Base-by-base conservation (phyloP, 1,140 invertebrate species). In the Drosophila azteca region DNA sequence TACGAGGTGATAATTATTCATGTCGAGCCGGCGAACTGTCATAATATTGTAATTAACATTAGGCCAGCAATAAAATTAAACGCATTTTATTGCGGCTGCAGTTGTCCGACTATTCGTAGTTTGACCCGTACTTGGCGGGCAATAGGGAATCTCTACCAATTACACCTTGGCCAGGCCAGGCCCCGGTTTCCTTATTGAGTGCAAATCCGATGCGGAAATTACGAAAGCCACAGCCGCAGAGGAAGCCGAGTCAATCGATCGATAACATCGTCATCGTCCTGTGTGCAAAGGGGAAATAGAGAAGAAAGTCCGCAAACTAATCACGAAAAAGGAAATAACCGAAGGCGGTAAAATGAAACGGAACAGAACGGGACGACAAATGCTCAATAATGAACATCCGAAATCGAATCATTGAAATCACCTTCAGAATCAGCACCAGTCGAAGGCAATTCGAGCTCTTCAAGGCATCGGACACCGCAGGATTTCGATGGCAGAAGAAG, bases 1-100 rank as follows among this genome's bases (percentile, higher is more conserved):
- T 87, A 87, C 88, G 83, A 88, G 83, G 83, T 87, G 84, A 87
- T 87, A 87, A 88, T 87, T 87, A 87, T 88, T 88, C 83, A 87
- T 83, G 51, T 67, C 79, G 64, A 78, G 74, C 79, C 65, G 76
- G 78, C 67, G 63, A 77, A 83, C 83, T 87, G 84, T 87, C 84
- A 87, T 87, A 87, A 88, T 87, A 88, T 83, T 87, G 84, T 87
- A 87, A 87, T 87, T 89, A 87, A 77, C 83, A 76, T 87, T 87
- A 74, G 73, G 75, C 64, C 58, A 79, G 66, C 63, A 80, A 85
- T 80, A 66, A 68, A 75, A 87, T 78, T 73, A 87, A 85, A 82
- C 79, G 82, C 82, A 79, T 83, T 87, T 76, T 69, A 87, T 82
- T 70, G 82, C 82, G 75, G 53, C 68, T 55, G 67, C 65, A 13